phyloP scores from a whole-genome alignment of 2,797 vertebrate genomes.

The Chaunax sp. region DNA sequence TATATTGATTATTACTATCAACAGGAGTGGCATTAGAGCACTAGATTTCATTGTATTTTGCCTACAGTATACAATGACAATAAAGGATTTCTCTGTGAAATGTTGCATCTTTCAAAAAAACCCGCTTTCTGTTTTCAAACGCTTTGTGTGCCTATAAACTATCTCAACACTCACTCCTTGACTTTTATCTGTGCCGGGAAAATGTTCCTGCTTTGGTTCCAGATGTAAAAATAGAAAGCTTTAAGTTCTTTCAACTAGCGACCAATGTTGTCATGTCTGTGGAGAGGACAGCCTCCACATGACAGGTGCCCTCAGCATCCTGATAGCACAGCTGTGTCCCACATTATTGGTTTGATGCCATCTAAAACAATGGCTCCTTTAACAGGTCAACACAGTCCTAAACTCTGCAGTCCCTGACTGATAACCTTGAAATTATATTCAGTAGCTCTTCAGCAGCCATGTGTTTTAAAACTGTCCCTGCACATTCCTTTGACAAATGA shows the following conservation, averaged over 20 bases:
- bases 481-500: constrained; percentile 57
- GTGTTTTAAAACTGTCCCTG: constrained; percentile 32
- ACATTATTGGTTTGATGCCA: constrained; percentile 16
- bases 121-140: neutral
- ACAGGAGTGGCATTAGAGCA: no score
- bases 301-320: constrained; percentile 5
- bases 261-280: neutral
- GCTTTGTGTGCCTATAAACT: constrained; percentile 17
- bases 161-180: neutral
- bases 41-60: no score
- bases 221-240: neutral
- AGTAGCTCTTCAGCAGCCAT: constrained; percentile 27
- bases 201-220: neutral
- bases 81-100: neutral
- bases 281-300: neutral
- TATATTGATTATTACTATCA: no score
- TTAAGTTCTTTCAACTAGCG: neutral
- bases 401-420: constrained; percentile 7
- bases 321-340: neutral
- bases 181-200: neutral
- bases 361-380: constrained; percentile 26
- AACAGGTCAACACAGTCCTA: constrained; percentile 8
- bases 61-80: no score
- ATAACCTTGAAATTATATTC: constrained; percentile 46
- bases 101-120: neutral